phyloP scores from a whole-genome alignment of 2,797 vertebrate species.

The Podarcis siculus region DNA sequence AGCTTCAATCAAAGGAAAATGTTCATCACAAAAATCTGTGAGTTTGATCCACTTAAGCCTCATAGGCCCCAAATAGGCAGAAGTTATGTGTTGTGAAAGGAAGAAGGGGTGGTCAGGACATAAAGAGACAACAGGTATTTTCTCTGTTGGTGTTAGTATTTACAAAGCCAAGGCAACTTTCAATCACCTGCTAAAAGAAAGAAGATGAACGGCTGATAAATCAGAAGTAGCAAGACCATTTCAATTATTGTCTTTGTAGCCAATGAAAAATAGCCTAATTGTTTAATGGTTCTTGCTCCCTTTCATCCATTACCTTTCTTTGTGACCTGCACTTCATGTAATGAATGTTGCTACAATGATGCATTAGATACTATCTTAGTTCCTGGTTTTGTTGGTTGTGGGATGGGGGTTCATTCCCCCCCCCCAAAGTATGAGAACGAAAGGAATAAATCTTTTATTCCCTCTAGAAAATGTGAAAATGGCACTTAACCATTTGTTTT shows the following conservation, averaged over 20 bases:
- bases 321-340: not conserved
- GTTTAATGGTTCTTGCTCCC: not conserved
- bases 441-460: not conserved
- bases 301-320: not conserved
- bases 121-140: not conserved
- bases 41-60: too few species aligned
- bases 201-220: slow-evolving; percentile 28
- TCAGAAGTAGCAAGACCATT: slow-evolving; percentile 9
- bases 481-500: slow-evolving; percentile 17
- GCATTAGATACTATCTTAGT: not conserved
- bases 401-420: too few species aligned
- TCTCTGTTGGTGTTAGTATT: not conserved
- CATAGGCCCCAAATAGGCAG: too few species aligned
- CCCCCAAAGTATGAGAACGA: not conserved
- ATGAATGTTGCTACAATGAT: slow-evolving; percentile 15
- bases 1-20: too few species aligned
- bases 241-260: slow-evolving; percentile 32
- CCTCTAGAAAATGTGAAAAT: slow-evolving; percentile 30
- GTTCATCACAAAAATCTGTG: too few species aligned
- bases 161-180: slow-evolving; percentile 13
- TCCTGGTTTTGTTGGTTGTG: not conserved
- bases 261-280: slow-evolving; percentile 12
- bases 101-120: too few species aligned
- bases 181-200: slow-evolving; percentile 17
- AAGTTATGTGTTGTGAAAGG: not conserved